Evolutionary conservation across 2,888 invertebrate species (phyloP), one percentile per base, ranked within the genome.

Genomic region (Norana najaformis): DNA sequence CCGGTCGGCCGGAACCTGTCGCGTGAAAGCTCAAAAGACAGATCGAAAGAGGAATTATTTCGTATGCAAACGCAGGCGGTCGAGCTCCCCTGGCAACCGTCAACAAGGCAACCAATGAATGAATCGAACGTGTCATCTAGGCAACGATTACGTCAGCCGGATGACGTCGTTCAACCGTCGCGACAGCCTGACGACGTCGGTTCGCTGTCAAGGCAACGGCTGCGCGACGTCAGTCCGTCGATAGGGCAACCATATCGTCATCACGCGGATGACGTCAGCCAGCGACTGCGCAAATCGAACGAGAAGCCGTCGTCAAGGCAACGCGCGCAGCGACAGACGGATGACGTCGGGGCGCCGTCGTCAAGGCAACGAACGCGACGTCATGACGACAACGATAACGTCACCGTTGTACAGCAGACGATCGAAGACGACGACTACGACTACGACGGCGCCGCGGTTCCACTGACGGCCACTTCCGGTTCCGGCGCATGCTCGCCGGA

Each of bases 401-500:
- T 83, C 35, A 83, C 35, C 34, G 83, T 35, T 2, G 5, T 35
- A 5, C 35, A 14, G 83, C 83, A 35, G 35, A 11, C 16, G 36
- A 85, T 85, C 36, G 85, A 85, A 1, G 85, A 85, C 6, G 35
- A 85, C 35, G 85, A 85, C 16, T 35, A 85, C 36, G 85, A 85
- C 35, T 13, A 83, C 35, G 83, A 83, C 35, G 85, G 85, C 35
- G 85, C 35, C 85, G 85, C 37, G 20, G 85, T 85, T 85, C 85
- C 85, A 5, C 36, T 85, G 85, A 85, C 85, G 85, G 36, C 0
- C 85, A 37, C 85, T 37, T 85, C 85, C 85, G 85, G 37, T 37
- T 35, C 35, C 1, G 85, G 85, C 18, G 85, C 35, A 36, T 35
- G 37, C 20, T 35, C 35, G 35, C 85, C 85, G 85, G 85, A 85